Evolutionary conservation across 1,140 invertebrate genomes (phyloP).

Genomic region (Pseudomyrmex sp.): DNA sequence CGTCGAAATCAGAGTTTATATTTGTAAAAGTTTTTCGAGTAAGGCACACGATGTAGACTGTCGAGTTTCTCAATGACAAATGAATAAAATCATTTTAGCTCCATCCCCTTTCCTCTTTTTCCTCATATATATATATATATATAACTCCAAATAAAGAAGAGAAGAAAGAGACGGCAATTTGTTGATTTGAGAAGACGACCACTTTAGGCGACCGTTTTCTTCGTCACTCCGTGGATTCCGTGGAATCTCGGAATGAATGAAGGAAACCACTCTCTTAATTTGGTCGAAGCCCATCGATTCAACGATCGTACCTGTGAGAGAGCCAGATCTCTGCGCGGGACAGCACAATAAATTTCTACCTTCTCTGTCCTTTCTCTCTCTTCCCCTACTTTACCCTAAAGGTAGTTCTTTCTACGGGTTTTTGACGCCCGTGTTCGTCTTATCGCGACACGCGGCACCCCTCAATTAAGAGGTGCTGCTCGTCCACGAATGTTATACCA

Average conservation of each 20-base stretch:
- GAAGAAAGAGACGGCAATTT: conserved; percentile 57
- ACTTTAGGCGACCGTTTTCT: conserved; percentile 58
- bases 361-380: conserved; percentile 41
- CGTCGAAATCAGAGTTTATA: neutral
- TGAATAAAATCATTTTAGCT: too few species aligned
- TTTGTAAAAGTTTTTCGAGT: conserved; percentile 1
- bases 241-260: conserved; percentile 66
- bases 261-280: conserved; percentile 72
- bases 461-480: conserved; percentile 78
- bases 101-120: too few species aligned
- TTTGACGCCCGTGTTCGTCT: conserved; percentile 77
- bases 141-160: conserved; percentile 7
- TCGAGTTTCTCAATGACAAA: too few species aligned
- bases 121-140: too few species aligned
- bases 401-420: conserved; percentile 72
- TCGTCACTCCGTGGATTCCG: conserved; percentile 42
- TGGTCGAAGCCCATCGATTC: conserved; percentile 63
- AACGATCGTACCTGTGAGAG: conserved; percentile 25
- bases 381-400: conserved; percentile 20
- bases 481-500: conserved; percentile 74
- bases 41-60: too few species aligned
- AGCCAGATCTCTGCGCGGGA: conserved; percentile 15
- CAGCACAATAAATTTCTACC: conserved; percentile 71
- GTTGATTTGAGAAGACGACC: conserved; percentile 60
- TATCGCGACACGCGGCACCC: conserved; percentile 78